These are phyloP conservation scores for Parapristionchus giblindavisi DNA, from an alignment of 2,888 invertebrate genomes.

Conservation along the genomic window DNA sequence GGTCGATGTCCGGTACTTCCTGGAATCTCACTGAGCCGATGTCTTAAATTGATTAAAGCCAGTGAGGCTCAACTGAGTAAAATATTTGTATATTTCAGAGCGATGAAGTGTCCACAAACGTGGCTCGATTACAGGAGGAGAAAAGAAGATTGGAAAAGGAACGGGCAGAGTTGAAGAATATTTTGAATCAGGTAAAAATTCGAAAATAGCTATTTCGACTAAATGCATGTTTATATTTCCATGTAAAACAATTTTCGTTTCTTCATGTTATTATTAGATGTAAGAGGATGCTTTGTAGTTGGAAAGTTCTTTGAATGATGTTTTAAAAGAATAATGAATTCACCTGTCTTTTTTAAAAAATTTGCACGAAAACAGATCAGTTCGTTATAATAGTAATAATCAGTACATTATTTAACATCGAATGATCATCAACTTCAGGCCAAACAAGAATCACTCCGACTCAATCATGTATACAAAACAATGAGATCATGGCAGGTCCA, in stretches of 20 bases:
- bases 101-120: background rate
- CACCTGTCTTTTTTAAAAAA: too few relatives aligned
- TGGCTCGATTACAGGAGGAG: conserved; percentile 16
- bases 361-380: too few relatives aligned
- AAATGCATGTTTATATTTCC: background rate
- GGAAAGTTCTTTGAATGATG: too few relatives aligned
- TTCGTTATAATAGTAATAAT: too few relatives aligned
- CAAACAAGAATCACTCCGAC: conserved; percentile 7
- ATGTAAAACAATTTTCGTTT: background rate
- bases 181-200: conserved; percentile 3
- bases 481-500: conserved; percentile 33
- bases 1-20: too few relatives aligned
- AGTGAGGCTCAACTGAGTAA: background rate
- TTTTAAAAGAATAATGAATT: background rate
- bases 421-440: background rate
- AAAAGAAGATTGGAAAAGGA: conserved; percentile 12
- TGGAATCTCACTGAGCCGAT: background rate
- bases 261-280: background rate
- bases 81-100: background rate
- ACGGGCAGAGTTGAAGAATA: conserved; percentile 3
- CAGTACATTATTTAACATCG: too few relatives aligned
- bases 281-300: background rate
- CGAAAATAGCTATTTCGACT: background rate
- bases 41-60: background rate
- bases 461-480: conserved; percentile 24